A percentile compares a stretch with the other conserved stretches of the same genome.
phyloP scores from a whole-genome alignment of 1,140 invertebrate species.

The Doryteuthis pealeii region DNA sequence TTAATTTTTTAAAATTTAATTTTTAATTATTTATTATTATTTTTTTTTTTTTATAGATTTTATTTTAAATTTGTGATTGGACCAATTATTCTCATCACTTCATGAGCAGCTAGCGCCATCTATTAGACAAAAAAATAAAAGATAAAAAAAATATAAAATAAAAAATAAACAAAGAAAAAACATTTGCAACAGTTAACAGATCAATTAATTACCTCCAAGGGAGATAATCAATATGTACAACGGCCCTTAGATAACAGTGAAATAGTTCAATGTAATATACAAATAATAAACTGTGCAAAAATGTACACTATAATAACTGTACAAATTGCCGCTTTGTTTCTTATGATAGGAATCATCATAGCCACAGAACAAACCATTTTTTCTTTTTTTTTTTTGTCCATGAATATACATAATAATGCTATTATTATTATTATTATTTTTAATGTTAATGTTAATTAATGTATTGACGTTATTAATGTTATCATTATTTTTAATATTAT shows the following conservation, averaged over 20 bases:
- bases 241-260: neutral
- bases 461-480: no score
- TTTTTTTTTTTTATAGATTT: no score
- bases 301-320: conserved; percentile 2
- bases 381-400: neutral
- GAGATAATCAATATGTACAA: conserved; percentile 2
- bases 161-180: neutral
- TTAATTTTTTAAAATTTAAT: no score
- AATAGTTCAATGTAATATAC: neutral
- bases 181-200: conserved; percentile 6
- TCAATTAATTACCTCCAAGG: neutral
- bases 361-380: neutral
- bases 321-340: neutral
- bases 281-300: conserved; percentile 7
- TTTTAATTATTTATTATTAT: no score
- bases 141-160: neutral
- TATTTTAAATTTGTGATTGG: neutral
- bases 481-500: no score
- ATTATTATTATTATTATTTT: no score
- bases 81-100: conserved; percentile 1
- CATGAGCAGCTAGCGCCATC: conserved; percentile 5
- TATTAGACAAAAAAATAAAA: conserved; percentile 1
- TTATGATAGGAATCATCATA: neutral
- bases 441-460: no score
- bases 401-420: neutral